These are phyloP conservation scores for Brachyptera risi DNA, from an alignment of 2,888 invertebrate genomes.

Conservation along the genomic window DNA sequence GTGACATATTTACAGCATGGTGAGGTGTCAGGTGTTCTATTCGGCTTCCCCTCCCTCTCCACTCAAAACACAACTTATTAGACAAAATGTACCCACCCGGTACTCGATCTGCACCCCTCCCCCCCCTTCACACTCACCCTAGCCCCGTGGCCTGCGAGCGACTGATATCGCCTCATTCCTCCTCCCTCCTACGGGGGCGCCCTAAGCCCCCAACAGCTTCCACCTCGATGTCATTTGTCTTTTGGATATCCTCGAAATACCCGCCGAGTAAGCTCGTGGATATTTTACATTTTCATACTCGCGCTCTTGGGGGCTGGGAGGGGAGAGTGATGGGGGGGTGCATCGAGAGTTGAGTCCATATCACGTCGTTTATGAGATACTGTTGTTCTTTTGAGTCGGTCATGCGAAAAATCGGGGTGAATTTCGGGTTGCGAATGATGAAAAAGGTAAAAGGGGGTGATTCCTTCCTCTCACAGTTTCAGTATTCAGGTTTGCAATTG, in stretches of 20 bases:
- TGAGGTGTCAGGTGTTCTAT: constrained; percentile 17
- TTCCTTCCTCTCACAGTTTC: too few species aligned
- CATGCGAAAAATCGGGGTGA: too few species aligned
- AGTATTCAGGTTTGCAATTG: too few species aligned
- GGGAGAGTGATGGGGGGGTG: not conserved
- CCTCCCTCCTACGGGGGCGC: not conserved
- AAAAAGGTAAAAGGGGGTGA: too few species aligned
- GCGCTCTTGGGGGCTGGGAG: not conserved
- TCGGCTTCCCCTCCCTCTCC: not conserved
- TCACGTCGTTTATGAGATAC: too few species aligned
- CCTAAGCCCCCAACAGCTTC: constrained; percentile 15
- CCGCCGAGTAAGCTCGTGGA: constrained; percentile 1
- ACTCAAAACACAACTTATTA: constrained; percentile 18
- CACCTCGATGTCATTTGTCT: constrained; percentile 12
- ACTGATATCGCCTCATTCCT: constrained; percentile 10
- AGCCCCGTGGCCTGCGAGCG: not conserved
- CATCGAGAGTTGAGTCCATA: too few species aligned
- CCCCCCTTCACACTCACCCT: not conserved
- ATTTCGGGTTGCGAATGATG: too few species aligned
- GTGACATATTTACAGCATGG: constrained; percentile 15
- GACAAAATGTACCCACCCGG: not conserved
- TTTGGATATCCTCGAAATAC: not conserved
- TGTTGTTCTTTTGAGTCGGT: too few species aligned
- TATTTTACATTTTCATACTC: constrained; percentile 10
- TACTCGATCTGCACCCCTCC: too few species aligned